Evolutionary conservation across 2,888 invertebrate species (phyloP).

Genomic region (Oligia fasciuncula): DNA sequence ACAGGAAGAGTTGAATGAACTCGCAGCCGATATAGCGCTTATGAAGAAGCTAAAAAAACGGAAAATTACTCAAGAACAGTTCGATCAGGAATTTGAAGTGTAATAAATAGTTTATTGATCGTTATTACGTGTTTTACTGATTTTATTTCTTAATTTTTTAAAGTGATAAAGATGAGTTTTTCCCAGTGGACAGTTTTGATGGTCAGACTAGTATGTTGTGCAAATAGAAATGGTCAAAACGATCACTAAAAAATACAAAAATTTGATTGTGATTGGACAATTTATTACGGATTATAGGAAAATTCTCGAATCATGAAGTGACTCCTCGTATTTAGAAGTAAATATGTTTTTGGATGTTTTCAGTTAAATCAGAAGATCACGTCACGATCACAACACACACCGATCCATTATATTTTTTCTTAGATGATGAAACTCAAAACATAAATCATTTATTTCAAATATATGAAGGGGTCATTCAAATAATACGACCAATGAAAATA

Average conservation of each 20-base stretch:
- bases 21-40: slow-evolving; percentile 94
- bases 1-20: slow-evolving; percentile 93
- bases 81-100: slow-evolving; percentile 91
- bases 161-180: neutral
- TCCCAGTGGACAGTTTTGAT: too few species aligned
- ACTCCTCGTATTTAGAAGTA: neutral
- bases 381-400: neutral
- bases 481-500: slow-evolving; percentile 89
- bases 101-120: slow-evolving; percentile 53
- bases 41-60: slow-evolving; percentile 96
- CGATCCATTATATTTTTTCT: too few species aligned
- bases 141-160: neutral
- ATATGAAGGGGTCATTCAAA: slow-evolving; percentile 62
- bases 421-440: too few species aligned
- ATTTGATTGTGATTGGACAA: neutral
- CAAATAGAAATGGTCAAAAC: neutral
- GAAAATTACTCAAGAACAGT: slow-evolving; percentile 93
- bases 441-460: too few species aligned
- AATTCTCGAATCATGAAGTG: neutral
- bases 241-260: neutral
- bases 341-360: neutral
- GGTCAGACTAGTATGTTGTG: too few species aligned
- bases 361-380: neutral
- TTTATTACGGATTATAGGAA: neutral
- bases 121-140: slow-evolving; percentile 14